These are phyloP conservation scores for Leucopsar rothschildi DNA, from an alignment of 2,113 vertebrate species.

Conservation along the genomic window DNA sequence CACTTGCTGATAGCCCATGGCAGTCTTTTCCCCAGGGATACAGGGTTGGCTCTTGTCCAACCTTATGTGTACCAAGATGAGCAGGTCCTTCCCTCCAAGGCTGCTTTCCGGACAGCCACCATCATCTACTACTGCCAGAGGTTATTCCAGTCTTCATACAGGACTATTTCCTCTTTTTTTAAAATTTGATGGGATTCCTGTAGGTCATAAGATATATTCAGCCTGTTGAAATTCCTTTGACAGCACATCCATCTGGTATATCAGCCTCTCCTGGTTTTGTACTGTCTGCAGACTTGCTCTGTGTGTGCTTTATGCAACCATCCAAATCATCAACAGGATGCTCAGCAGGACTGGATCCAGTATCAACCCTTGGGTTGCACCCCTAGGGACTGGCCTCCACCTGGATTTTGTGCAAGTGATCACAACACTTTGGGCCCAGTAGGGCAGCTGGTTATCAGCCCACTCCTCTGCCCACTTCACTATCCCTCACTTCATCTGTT, in stretches of 20 bases:
- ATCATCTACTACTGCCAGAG: background rate
- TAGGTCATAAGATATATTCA: background rate
- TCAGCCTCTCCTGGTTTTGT: background rate
- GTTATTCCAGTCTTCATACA: background rate
- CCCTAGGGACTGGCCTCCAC: background rate
- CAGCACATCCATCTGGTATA: background rate
- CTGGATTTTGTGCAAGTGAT: background rate
- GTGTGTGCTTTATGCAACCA: background rate
- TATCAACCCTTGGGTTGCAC: rapidly evolving
- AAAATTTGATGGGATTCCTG: background rate
- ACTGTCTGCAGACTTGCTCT: background rate
- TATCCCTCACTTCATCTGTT: background rate
- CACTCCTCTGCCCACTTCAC: rapidly evolving
- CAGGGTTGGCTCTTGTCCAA: background rate
- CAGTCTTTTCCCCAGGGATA: no score
- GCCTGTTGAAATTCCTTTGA: rapidly evolving
- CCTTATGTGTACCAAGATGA: background rate
- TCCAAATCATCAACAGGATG: background rate
- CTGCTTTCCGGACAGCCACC: background rate
- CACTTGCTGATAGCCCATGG: background rate
- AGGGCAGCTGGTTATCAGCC: background rate
- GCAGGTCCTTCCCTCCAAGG: background rate
- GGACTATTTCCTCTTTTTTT: background rate
- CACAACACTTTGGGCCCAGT: background rate
- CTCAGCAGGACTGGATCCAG: background rate